Conservation (phyloP, 2,888 invertebrate species). For the Carterocephalus palaemon region DNA sequence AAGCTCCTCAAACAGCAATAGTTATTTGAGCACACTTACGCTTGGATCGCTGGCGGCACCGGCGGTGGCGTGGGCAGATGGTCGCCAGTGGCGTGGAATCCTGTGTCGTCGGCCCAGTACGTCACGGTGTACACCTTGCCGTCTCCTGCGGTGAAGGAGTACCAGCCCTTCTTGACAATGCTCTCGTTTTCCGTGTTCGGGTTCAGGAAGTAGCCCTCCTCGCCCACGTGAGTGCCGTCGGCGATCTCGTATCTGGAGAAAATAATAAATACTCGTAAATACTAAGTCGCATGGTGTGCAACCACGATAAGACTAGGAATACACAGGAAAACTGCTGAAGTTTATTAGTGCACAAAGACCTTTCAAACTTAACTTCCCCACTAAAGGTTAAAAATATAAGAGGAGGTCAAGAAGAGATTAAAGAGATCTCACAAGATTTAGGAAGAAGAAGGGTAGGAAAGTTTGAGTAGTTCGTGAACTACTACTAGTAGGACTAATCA, state of each 20-base stretch:
- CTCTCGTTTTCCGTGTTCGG: constrained; percentile 57
- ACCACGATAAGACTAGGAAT: no score
- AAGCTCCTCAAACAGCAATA: no score
- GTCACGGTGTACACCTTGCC: constrained; percentile 67
- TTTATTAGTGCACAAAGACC: no score
- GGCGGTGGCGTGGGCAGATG: constrained; percentile 69
- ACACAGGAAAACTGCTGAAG: no score
- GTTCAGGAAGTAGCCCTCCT: constrained; percentile 63
- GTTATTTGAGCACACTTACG: constrained; percentile 56
- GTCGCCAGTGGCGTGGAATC: constrained; percentile 68
- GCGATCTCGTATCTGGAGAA: constrained; percentile 60
- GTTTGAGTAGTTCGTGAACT: no score
- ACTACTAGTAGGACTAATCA: no score
- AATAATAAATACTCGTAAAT: constrained; percentile 2
- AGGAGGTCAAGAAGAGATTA: no score
- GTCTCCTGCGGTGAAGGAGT: constrained; percentile 61
- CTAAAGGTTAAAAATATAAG: no score
- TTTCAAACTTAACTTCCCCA: no score
- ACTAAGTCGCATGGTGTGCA: no score
- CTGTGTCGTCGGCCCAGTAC: constrained; percentile 70
- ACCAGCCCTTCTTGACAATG: constrained; percentile 72
- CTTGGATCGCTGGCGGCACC: constrained; percentile 57
- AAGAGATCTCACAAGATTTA: no score
- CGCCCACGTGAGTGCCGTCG: constrained; percentile 68
- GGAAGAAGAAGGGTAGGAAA: no score